Base-by-base conservation (phyloP, 2,888 invertebrate genomes). In the Plagodis dolabraria region DNA sequence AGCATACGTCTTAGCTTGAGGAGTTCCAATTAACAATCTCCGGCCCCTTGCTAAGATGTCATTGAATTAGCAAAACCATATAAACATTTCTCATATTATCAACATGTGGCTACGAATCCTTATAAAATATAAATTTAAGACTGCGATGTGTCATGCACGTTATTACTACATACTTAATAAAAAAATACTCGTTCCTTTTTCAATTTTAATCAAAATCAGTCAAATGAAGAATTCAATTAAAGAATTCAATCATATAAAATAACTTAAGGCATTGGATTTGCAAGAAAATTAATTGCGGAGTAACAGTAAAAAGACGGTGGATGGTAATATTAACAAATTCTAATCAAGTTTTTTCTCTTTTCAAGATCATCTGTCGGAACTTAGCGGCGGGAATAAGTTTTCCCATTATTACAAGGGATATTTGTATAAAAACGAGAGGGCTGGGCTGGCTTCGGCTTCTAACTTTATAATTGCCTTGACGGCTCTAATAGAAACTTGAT, bases 391-490 rank as follows among this genome's bases (percentile, higher is more conserved):
- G 79, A 83, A 77, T 81, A 91, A 91, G 89, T 91, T 92, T 91
- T 89, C 85, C 86, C 89, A 91, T 92, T 91, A 91, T 84, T 83
- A 75, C 70, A 76, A 78, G 77, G 74, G 85, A 86, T 89, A 89
- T 90, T 89, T 91, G 87, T 89, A 83, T 87, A 89, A 89, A 87
- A 88, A 88, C 77, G 84, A 74, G 78, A 76, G 74, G 69, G 71
- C 70, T 77, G 77, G 82, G 65, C 63, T 56, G 65, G 64, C 63
- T 56, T 53, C 56, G 36, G 64, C 64, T 70, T 69, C 86, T 56
- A 89, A 89, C 87, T 90, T 90, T 87, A 79, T 92, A 92, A 92
- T 92, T 91, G 89, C 83, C 86, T 91, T 85, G 89, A 85, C 87
- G 87, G 83, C 75, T 81, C 78, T 89, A 90, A 91, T 89, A 82